Conservation (phyloP, 2,888 invertebrate genomes). For the Nasonia oneida region DNA sequence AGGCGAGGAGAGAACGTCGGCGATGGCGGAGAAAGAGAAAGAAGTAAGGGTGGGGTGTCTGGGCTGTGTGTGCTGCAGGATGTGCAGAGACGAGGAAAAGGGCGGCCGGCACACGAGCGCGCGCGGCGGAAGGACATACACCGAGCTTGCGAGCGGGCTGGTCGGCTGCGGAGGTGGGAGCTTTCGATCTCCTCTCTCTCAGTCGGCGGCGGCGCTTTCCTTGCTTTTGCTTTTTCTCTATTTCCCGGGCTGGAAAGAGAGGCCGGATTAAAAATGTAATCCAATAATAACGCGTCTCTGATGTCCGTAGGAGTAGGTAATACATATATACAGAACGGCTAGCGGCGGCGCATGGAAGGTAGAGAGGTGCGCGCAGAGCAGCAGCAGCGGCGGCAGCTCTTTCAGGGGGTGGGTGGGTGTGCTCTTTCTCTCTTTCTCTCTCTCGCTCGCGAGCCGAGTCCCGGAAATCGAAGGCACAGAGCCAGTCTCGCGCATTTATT, state of each 20-base stretch:
- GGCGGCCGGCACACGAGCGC: slow-evolving; percentile 53
- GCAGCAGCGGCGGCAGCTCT: slow-evolving; percentile 37
- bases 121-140: not conserved
- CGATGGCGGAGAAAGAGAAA: slow-evolving; percentile 53
- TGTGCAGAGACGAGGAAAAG: slow-evolving; percentile 61
- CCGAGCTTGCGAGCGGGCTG: slow-evolving; percentile 61
- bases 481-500: slow-evolving; percentile 58
- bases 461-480: slow-evolving; percentile 60
- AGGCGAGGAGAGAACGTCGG: slow-evolving; percentile 46
- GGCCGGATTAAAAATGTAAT: slow-evolving; percentile 79
- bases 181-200: slow-evolving; percentile 49
- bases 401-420: slow-evolving; percentile 13
- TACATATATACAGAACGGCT: slow-evolving; percentile 43
- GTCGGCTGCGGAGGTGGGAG: slow-evolving; percentile 64
- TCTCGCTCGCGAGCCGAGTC: slow-evolving; percentile 15
- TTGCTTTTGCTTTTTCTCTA: slow-evolving; percentile 56
- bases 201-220: slow-evolving; percentile 37
- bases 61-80: slow-evolving; percentile 19
- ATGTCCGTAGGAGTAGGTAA: slow-evolving; percentile 72
- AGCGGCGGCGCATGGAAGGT: slow-evolving; percentile 41
- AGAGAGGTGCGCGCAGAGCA: slow-evolving; percentile 18
- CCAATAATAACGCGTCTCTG: slow-evolving; percentile 79
- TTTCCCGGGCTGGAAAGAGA: slow-evolving; percentile 66
- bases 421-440: not conserved
- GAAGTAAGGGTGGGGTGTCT: slow-evolving; percentile 58